These are phyloP conservation scores for Anthonomus grandis DNA, from an alignment of 1,140 invertebrate genomes.

Conservation along the genomic window DNA sequence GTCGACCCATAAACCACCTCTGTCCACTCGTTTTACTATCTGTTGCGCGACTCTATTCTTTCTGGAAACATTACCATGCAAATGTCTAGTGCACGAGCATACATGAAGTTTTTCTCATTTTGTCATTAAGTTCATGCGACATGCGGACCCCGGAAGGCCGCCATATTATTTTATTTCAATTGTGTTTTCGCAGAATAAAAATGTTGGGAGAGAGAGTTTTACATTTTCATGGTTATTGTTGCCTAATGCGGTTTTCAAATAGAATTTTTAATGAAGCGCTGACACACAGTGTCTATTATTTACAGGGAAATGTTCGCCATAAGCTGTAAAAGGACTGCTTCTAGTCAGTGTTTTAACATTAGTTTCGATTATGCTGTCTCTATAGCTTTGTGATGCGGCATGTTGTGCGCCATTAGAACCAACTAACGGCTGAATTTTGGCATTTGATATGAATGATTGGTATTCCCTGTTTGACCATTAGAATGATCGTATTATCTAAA, in stretches of 20 bases:
- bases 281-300: background rate
- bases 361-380: too few relatives aligned
- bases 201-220: constrained; percentile 3
- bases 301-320: background rate
- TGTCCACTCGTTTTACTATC: too few relatives aligned
- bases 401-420: too few relatives aligned
- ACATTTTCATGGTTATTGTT: constrained; percentile 7
- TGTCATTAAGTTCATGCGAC: constrained; percentile 3
- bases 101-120: background rate
- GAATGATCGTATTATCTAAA: too few relatives aligned
- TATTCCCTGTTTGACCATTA: too few relatives aligned
- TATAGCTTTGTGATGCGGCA: too few relatives aligned
- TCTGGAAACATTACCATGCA: background rate
- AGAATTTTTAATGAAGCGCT: constrained; percentile 11
- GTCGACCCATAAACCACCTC: too few relatives aligned
- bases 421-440: too few relatives aligned
- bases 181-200: constrained; percentile 6
- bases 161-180: constrained; percentile 6
- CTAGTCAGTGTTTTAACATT: too few relatives aligned
- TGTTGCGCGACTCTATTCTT: background rate
- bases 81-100: constrained; percentile 1
- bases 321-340: background rate
- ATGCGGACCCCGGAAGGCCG: background rate
- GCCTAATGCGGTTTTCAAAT: background rate
- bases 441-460: too few relatives aligned